phyloP scores from a whole-genome alignment of 2,888 invertebrate genomes.

The Eremobia ochroleuca region DNA sequence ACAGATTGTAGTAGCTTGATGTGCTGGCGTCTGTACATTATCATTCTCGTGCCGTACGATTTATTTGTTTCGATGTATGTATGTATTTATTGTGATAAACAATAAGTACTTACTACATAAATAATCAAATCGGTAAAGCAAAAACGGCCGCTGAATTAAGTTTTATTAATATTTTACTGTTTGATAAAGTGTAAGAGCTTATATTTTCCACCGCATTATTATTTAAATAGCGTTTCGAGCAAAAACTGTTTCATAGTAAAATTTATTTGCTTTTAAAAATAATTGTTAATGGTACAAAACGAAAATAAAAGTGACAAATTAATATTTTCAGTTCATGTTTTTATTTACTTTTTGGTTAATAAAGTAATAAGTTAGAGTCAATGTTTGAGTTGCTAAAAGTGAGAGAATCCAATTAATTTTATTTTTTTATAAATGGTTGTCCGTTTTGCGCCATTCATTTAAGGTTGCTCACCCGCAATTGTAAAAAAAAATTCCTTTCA shows the following conservation, averaged over 20 bases:
- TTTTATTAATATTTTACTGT: conserved; percentile 14
- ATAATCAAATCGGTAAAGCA: not conserved
- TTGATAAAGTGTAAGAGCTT: conserved; percentile 12
- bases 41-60: too few relatives aligned
- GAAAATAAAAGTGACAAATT: conserved; percentile 4
- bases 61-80: not conserved
- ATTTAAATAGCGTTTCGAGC: conserved; percentile 16
- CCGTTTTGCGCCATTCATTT: not conserved
- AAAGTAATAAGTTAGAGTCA: conserved; percentile 1
- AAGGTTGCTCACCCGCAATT: not conserved
- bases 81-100: conserved; percentile 2
- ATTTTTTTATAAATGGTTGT: not conserved
- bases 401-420: not conserved
- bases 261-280: conserved; percentile 21
- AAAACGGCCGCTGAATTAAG: not conserved
- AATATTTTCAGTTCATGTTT: conserved; percentile 12
- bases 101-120: not conserved
- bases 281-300: not conserved
- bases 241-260: conserved; percentile 2
- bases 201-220: conserved; percentile 13
- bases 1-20: too few relatives aligned
- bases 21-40: too few relatives aligned
- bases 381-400: conserved; percentile 18
- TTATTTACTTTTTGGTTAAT: not conserved
- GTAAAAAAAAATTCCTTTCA: not conserved